Conservation (phyloP, 2,113 vertebrate species). For the Coptodon rendalli region DNA sequence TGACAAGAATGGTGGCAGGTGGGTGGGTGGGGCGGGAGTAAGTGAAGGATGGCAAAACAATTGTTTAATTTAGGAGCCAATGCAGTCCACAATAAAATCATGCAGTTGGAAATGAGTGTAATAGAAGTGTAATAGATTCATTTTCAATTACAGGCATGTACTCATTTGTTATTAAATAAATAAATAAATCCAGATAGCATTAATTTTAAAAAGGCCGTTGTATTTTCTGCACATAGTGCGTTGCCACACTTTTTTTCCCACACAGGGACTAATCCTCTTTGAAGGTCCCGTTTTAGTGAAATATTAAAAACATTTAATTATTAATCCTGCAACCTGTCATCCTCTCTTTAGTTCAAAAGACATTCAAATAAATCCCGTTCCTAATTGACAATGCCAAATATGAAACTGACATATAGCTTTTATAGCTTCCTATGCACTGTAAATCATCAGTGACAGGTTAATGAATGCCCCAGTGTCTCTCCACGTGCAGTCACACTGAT, state of each 20-base stretch:
- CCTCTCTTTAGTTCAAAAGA: neutral
- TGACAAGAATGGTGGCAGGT: neutral
- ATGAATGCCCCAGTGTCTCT: neutral
- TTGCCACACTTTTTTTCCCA: neutral
- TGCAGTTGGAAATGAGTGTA: neutral
- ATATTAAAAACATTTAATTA: neutral
- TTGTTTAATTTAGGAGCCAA: neutral
- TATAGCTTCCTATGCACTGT: neutral
- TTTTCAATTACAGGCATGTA: neutral
- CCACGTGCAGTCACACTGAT: neutral
- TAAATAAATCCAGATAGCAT: neutral
- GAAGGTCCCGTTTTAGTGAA: neutral
- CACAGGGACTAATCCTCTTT: neutral
- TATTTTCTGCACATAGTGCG: neutral
- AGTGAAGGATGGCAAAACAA: neutral
- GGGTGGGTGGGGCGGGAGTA: neutral
- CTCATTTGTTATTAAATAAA: neutral
- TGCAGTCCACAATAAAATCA: neutral
- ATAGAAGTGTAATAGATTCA: neutral
- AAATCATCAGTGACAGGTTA: neutral
- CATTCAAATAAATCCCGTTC: neutral
- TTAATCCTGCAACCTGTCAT: neutral
- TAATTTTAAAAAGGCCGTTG: neutral
- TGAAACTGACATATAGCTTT: neutral
- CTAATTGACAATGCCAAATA: neutral